These are phyloP conservation scores for Tonatia bakeri DNA, from an alignment of 2,113 vertebrate species.

Conservation along the genomic window DNA sequence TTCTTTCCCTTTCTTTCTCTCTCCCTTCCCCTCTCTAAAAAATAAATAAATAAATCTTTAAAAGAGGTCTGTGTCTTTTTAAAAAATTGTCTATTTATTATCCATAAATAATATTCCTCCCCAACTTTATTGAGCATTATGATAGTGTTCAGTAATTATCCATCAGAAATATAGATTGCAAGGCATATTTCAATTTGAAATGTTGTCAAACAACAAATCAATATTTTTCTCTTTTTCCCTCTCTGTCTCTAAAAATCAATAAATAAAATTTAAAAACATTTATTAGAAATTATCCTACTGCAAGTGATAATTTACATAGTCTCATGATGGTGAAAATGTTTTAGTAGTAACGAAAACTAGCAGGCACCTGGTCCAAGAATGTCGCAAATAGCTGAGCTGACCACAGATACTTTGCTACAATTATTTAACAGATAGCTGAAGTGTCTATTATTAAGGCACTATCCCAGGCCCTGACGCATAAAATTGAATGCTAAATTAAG, in stretches of 20 bases:
- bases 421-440: neutral
- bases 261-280: too few relatives aligned
- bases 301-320: neutral
- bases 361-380: neutral
- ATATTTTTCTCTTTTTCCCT: too few relatives aligned
- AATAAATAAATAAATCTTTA: too few relatives aligned
- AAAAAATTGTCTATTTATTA: neutral
- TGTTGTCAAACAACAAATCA: neutral
- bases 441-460: neutral
- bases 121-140: neutral
- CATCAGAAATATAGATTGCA: neutral
- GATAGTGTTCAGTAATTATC: neutral
- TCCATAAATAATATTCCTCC: neutral
- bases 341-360: neutral
- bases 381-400: neutral
- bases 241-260: too few relatives aligned
- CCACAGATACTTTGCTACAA: neutral
- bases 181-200: constrained; percentile 31
- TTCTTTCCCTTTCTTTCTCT: too few relatives aligned
- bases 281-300: neutral
- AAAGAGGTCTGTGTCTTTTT: neutral
- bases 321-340: neutral
- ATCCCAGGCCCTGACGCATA: neutral
- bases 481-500: constrained; percentile 1
- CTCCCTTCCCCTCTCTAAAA: too few relatives aligned